Percentiles rank a stretch among this genome's conserved stretches.
phyloP scores from a whole-genome alignment of 2,113 vertebrate genomes.

The Cricetomys ansorgei region DNA sequence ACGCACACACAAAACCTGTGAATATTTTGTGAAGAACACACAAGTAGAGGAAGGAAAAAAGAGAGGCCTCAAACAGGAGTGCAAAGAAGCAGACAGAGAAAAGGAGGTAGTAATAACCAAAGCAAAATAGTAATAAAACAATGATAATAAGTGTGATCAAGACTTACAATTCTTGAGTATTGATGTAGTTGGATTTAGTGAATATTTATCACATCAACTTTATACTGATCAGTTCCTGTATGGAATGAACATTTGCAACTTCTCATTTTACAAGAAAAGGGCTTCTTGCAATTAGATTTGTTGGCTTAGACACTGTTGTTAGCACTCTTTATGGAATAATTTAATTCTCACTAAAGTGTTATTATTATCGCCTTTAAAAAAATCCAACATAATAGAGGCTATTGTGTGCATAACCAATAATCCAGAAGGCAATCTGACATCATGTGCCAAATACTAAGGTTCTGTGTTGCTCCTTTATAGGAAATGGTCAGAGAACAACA shows the following conservation, averaged over 20 bases:
- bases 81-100: background rate
- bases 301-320: background rate
- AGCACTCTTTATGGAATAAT: background rate
- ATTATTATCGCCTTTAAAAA: background rate
- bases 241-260: background rate
- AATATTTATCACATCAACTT: background rate
- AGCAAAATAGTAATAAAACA: background rate
- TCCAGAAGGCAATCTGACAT: background rate
- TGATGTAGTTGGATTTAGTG: background rate
- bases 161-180: background rate
- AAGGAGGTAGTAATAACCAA: background rate
- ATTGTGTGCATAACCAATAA: background rate
- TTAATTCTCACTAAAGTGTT: background rate
- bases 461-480: fast-evolving
- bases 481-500: background rate
- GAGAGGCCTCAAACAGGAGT: background rate
- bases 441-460: background rate
- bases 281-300: background rate
- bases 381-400: background rate
- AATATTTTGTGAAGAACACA: background rate
- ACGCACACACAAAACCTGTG: too few relatives aligned
- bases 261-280: background rate
- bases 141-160: background rate
- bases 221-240: background rate
- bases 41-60: background rate